Conservation (phyloP, 2,113 vertebrate species). For the Andinoacara biseriatus region DNA sequence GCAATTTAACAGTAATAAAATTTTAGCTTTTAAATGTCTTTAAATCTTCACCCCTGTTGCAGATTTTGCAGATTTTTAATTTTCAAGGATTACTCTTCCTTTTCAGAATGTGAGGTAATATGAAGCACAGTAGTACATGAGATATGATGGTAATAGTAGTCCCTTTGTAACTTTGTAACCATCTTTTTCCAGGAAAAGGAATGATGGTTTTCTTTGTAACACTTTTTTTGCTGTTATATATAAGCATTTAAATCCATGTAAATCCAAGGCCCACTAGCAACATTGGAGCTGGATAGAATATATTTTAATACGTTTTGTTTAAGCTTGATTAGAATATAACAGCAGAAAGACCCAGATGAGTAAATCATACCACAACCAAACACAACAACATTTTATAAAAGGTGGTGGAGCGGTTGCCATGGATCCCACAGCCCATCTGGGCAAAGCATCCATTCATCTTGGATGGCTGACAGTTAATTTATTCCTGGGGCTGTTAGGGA, state of each 20-base stretch:
- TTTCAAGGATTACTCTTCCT: not conserved
- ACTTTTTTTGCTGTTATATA: not conserved
- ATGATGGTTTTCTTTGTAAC: not conserved
- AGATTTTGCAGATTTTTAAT: no score
- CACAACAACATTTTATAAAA: conserved; percentile 23
- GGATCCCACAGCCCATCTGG: conserved; percentile 55
- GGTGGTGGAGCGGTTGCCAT: conserved; percentile 50
- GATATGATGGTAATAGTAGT: not conserved
- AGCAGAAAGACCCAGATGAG: conserved; percentile 7
- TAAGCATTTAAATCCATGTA: not conserved
- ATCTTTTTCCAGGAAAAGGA: not conserved
- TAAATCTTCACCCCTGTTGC: not conserved
- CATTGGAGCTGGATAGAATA: not conserved
- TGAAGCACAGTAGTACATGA: not conserved
- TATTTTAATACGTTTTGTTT: conserved; percentile 2
- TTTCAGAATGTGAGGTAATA: not conserved
- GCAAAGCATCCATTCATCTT: conserved; percentile 45
- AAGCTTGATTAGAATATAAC: conserved; percentile 8
- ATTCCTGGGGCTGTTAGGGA: conserved; percentile 38
- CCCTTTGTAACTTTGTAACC: not conserved
- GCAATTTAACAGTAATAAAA: no score
- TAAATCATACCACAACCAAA: conserved; percentile 37
- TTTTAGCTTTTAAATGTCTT: not conserved
- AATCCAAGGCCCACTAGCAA: not conserved
- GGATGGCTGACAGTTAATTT: conserved; percentile 51